Evolutionary conservation across 2,113 vertebrate genomes (phyloP).

Genomic region (Notarius lentiginosus): DNA sequence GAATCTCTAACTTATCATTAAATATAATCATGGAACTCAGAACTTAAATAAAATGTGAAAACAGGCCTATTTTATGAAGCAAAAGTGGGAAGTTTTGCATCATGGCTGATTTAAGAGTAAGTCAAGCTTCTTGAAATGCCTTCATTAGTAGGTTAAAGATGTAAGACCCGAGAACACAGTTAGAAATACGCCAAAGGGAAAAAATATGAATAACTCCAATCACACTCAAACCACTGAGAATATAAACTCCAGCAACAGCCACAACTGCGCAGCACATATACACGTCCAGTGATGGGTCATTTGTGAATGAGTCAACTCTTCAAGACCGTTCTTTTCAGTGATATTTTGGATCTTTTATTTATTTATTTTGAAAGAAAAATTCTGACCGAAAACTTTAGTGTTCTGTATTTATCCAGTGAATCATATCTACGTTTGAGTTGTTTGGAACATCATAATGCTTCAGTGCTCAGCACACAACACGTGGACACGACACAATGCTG

Average conservation of each 20-base stretch:
- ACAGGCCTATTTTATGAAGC: background rate
- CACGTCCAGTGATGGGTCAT: background rate
- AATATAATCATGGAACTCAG: background rate
- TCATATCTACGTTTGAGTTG: background rate
- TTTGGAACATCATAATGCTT: background rate
- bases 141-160: background rate
- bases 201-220: background rate
- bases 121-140: background rate
- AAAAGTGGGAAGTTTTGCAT: background rate
- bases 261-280: background rate
- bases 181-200: background rate
- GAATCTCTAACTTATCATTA: background rate
- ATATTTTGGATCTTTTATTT: background rate
- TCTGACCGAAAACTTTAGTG: background rate
- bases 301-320: background rate
- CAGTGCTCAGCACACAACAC: conserved; percentile 1
- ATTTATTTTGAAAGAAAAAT: background rate
- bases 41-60: background rate
- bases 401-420: background rate
- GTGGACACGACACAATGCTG: background rate
- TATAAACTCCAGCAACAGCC: background rate
- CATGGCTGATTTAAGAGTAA: background rate
- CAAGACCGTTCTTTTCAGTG: background rate
- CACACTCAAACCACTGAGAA: background rate
- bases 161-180: background rate